phyloP scores from a whole-genome alignment of 2,888 invertebrate species.

The Troglohyphantes excavatus region DNA sequence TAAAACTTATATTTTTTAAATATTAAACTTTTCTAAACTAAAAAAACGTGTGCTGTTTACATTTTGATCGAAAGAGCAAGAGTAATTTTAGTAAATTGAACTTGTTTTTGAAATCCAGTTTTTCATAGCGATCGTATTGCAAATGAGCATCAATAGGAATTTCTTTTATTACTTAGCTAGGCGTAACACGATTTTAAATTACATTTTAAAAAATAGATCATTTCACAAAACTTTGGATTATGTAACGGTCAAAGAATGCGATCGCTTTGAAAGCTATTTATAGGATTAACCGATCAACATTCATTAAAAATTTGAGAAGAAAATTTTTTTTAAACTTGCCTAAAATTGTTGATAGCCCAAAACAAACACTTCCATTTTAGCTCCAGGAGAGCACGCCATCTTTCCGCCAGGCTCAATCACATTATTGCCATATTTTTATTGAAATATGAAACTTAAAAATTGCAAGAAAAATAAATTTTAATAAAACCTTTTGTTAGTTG shows the following conservation, averaged over 20 bases:
- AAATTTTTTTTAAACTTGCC: constrained; percentile 46
- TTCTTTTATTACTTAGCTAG: constrained; percentile 76
- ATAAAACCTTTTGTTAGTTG: neutral
- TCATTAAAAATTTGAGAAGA: neutral
- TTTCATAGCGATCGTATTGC: neutral
- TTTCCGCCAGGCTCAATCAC: constrained; percentile 72
- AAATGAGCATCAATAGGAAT: constrained; percentile 65
- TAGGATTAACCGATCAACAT: neutral
- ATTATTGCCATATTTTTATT: constrained; percentile 76
- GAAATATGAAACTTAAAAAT: constrained; percentile 70
- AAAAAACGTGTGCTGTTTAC: neutral
- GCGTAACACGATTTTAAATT: constrained; percentile 78
- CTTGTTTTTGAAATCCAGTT: neutral
- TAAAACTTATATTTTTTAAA: constrained; percentile 40
- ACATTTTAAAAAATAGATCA: constrained; percentile 71
- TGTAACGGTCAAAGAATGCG: neutral
- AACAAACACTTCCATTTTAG: constrained; percentile 76
- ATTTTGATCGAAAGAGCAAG: neutral
- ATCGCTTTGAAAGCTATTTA: neutral
- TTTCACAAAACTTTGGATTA: constrained; percentile 30
- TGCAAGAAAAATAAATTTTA: constrained; percentile 14
- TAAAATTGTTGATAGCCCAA: constrained; percentile 70
- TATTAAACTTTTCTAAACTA: neutral
- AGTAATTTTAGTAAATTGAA: neutral
- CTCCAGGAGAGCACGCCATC: constrained; percentile 76